Evolutionary conservation across 2,888 invertebrate genomes (phyloP), one percentile per base, ranked within the genome.

Genomic region (Troglohyphantes excavatus): DNA sequence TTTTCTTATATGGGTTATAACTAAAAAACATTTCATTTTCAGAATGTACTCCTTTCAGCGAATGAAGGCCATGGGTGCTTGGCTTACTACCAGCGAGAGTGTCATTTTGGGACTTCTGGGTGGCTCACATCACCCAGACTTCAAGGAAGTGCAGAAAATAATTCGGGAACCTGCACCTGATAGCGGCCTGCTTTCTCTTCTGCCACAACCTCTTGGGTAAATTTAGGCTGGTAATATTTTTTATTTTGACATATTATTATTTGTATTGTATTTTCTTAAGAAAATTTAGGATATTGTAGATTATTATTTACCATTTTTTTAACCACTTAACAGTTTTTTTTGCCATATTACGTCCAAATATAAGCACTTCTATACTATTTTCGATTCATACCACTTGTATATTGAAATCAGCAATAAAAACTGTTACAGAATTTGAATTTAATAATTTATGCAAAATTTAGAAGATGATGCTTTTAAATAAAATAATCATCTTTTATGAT

Each of bases 81-180:
- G 93, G 91, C 93, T 95, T 81, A 95, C 95, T 1, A 95, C 95
- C 1, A 94, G 94, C 91, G 95, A 95, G 92, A 94, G 95, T 67
- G 93, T 94, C 11, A 93, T 95, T 85, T 93, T 95, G 67, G 94
- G 94, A 17, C 93, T 95, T 21, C 93, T 95, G 9, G 94, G 94
- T 1, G 95, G 94, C 91, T 94, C 95, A 39, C 93, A 94, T 68
- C 95, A 95, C 92, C 94, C 95, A 1, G 93, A 94, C 83, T 95
- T 95, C 93, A 94, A 94, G 91, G 94, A 94, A 86, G 93, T 95
- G 39, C 95, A 95, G 92, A 94, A 93, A 79, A 92, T 95, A 19
- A 95, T 95, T 90, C 94, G 94, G 92, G 92, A 93, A 19, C 93
- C 93, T 79, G 94, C 94, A 3, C 95, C 95, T 0, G 94, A 94